Conservation (phyloP, 2,888 invertebrate genomes). For the Anorthoa munda region DNA sequence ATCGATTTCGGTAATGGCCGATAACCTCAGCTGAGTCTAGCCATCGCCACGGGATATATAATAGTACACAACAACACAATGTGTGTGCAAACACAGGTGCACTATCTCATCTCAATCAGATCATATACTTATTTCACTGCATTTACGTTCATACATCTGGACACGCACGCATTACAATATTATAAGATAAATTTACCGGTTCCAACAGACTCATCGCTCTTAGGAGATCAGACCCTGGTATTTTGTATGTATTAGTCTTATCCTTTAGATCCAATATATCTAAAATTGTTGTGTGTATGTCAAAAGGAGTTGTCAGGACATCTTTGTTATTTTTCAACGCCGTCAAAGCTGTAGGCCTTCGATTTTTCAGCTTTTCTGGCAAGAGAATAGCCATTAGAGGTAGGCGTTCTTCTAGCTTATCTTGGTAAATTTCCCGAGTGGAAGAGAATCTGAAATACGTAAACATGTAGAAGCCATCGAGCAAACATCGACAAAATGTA, state of each 20-base stretch:
- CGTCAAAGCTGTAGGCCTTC: conserved; percentile 91
- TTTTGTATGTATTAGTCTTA: conserved; percentile 77
- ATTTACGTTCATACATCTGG: no score
- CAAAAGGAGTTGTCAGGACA: conserved; percentile 96
- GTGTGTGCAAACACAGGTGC: no score
- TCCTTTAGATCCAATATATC: conserved; percentile 91
- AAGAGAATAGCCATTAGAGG: conserved; percentile 96
- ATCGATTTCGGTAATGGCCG: no score
- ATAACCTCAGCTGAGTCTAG: no score
- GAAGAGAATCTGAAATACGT: conserved; percentile 92
- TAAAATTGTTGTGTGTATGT: conserved; percentile 93
- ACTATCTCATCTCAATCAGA: no score
- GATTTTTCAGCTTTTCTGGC: conserved; percentile 93
- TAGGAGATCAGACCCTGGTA: conserved; percentile 87
- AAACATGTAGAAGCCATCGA: no score
- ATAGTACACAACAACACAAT: no score
- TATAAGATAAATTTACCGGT: conserved; percentile 81
- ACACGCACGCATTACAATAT: no score
- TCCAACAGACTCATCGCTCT: conserved; percentile 92
- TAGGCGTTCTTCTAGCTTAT: conserved; percentile 97
- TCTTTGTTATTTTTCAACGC: conserved; percentile 93
- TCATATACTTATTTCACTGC: no score
- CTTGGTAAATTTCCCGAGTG: conserved; percentile 96
- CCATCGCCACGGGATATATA: no score
- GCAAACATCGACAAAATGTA: no score